phyloP scores from a whole-genome alignment of 2,888 invertebrate species.

The Gerris lacustris region DNA sequence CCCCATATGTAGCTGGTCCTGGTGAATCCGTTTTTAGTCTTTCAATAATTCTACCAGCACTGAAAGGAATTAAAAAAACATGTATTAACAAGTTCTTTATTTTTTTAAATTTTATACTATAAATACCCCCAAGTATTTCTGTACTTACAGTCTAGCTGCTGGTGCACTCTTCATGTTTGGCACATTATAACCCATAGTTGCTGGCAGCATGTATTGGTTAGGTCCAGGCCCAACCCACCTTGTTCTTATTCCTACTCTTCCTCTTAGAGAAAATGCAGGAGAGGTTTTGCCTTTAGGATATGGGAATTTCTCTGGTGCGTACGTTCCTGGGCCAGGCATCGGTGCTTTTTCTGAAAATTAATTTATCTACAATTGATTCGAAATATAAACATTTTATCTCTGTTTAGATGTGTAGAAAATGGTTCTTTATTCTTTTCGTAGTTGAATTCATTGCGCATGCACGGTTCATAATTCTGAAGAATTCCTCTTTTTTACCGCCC shows the following conservation, averaged over 20 bases:
- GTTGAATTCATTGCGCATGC: too few relatives aligned
- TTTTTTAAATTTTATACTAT: too few relatives aligned
- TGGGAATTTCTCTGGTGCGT: constrained; percentile 16
- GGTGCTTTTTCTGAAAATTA: too few relatives aligned
- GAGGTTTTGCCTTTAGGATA: constrained; percentile 4
- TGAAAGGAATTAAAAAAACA: too few relatives aligned
- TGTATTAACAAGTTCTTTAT: too few relatives aligned
- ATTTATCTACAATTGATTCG: not conserved
- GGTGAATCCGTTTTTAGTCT: not conserved
- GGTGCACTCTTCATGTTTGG: constrained; percentile 18
- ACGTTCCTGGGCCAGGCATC: constrained; percentile 8
- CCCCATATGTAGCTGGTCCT: not conserved
- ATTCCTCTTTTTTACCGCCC: too few relatives aligned
- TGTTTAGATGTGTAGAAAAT: too few relatives aligned
- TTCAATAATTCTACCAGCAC: too few relatives aligned
- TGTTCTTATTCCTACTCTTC: constrained; percentile 9
- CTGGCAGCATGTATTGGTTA: constrained; percentile 20
- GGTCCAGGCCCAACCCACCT: constrained; percentile 18
- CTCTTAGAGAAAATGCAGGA: constrained; percentile 15
- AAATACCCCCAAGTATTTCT: too few relatives aligned
- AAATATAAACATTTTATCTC: too few relatives aligned
- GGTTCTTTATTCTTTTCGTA: too few relatives aligned
- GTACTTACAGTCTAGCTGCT: constrained; percentile 16
- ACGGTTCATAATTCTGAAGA: too few relatives aligned
- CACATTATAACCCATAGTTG: constrained; percentile 10